Percentiles rank a stretch among this genome's conserved stretches.
These are phyloP conservation scores for Thalassaphorura encarpata DNA, from an alignment of 1,140 invertebrate species.

Conservation along the genomic window DNA sequence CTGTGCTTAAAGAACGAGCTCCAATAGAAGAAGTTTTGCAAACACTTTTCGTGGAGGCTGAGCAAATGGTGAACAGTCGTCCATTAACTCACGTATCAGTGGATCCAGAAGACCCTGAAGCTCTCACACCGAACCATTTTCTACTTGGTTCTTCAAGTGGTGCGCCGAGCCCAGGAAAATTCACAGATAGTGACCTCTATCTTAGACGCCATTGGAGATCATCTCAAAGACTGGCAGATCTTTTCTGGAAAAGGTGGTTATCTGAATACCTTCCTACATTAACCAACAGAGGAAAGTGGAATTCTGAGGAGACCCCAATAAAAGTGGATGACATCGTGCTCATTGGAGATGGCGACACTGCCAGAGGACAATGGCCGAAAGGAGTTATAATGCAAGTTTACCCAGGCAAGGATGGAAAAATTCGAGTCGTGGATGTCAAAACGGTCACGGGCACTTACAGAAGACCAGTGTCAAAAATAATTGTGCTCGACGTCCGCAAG, in stretches of 20 bases:
- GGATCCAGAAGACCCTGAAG: constrained; percentile 34
- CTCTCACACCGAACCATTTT: constrained; percentile 34
- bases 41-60: constrained; percentile 33
- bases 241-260: background rate
- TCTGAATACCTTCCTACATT: background rate
- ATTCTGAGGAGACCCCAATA: background rate
- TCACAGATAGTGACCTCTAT: background rate
- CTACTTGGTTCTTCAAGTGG: constrained; percentile 10
- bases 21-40: constrained; percentile 33
- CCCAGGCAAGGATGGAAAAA: constrained; percentile 10
- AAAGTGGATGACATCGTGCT: background rate
- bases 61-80: constrained; percentile 34
- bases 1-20: background rate
- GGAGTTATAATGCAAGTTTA: background rate
- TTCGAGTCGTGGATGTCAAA: constrained; percentile 3
- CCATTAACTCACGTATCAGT: constrained; percentile 31
- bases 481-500: background rate
- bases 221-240: background rate
- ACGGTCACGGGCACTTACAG: constrained; percentile 2
- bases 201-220: background rate
- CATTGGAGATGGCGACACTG: background rate
- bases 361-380: constrained; percentile 5
- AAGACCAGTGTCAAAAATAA: background rate
- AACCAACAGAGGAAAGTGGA: background rate
- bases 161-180: background rate